Conservation (phyloP, 2,113 vertebrate genomes). For the Cnemophilus loriae region DNA sequence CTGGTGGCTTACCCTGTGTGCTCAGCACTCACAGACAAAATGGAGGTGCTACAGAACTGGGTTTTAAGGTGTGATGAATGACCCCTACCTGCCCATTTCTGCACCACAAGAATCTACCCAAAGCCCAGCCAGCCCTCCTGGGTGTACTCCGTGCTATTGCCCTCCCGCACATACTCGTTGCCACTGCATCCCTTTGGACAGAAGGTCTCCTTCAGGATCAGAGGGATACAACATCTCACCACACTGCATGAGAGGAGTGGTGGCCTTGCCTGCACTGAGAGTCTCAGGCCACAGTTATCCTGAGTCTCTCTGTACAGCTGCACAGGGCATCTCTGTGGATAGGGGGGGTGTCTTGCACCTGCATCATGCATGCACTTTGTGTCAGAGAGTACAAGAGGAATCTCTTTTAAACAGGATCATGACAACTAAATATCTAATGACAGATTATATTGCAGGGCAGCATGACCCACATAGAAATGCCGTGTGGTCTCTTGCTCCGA, state of each 20-base stretch:
- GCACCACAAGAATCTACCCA: fast-evolving
- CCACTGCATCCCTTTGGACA: background rate
- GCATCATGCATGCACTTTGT: background rate
- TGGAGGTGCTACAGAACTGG: fast-evolving
- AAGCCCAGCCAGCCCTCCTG: background rate
- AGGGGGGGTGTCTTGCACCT: background rate
- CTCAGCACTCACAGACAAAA: background rate
- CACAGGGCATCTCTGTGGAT: background rate
- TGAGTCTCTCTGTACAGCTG: background rate
- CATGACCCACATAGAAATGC: fast-evolving
- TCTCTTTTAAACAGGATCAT: background rate
- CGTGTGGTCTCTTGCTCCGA: fast-evolving
- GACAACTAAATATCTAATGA: background rate
- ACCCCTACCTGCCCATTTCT: background rate
- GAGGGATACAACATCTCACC: background rate
- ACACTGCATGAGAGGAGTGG: background rate
- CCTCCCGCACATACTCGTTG: background rate
- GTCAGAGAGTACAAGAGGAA: background rate
- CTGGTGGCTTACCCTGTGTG: background rate
- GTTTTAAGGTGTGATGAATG: background rate
- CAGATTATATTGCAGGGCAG: background rate
- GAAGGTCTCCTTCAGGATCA: background rate
- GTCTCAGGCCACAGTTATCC: background rate
- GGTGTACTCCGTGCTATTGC: background rate
- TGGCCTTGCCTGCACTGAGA: background rate